These are phyloP conservation scores for Amblyopsis rosae DNA, from an alignment of 2,113 vertebrate species.

Conservation along the genomic window DNA sequence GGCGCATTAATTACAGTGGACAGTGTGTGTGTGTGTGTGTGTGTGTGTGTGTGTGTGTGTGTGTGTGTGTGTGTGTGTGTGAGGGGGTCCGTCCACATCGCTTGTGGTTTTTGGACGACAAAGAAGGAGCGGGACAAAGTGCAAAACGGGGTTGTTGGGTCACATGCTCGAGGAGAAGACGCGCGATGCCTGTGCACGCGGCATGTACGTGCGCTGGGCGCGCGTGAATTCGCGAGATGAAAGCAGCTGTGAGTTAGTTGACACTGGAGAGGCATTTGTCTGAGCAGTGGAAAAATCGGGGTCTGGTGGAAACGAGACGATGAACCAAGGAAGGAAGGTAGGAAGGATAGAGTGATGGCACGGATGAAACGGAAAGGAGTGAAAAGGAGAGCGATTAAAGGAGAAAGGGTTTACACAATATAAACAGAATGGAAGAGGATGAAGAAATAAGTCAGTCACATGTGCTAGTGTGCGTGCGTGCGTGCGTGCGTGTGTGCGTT, in stretches of 20 bases:
- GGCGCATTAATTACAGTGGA: constrained; percentile 70
- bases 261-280: constrained; percentile 44
- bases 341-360: neutral
- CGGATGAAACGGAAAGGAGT: neutral
- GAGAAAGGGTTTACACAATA: constrained; percentile 16
- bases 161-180: constrained; percentile 22
- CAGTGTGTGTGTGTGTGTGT: constrained; percentile 28
- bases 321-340: constrained; percentile 28
- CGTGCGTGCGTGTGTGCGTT: constrained; percentile 32
- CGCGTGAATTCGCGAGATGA: constrained; percentile 35
- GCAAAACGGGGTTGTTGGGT: constrained; percentile 30
- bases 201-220: constrained; percentile 8
- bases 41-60: constrained; percentile 30
- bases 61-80: constrained; percentile 16
- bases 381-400: constrained; percentile 9
- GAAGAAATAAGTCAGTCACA: neutral
- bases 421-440: constrained; percentile 9
- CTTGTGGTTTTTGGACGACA: constrained; percentile 34
- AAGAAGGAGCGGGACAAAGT: constrained; percentile 2
- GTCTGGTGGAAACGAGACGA: constrained; percentile 17
- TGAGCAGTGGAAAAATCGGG: constrained; percentile 41
- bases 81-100: constrained; percentile 31
- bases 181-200: neutral
- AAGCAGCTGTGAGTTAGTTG: constrained; percentile 48
- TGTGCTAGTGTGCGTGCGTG: constrained; percentile 10